Evolutionary conservation across 2,113 vertebrate species (phyloP).

Genomic region (Salvelinus namaycush): DNA sequence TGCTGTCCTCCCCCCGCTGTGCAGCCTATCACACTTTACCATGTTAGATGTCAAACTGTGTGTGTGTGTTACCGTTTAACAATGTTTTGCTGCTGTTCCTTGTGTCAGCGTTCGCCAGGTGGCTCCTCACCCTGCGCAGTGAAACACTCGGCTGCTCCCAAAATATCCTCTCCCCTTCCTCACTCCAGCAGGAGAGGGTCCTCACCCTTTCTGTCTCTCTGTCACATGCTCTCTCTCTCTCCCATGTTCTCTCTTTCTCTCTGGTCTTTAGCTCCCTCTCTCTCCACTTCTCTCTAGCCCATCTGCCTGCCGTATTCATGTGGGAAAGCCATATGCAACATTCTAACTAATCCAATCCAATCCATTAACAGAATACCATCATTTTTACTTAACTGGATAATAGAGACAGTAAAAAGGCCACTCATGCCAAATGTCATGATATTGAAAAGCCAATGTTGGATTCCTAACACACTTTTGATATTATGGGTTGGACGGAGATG

Average conservation of each 20-base stretch:
- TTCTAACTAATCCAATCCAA: slow-evolving; percentile 40
- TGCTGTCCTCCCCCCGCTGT: background rate
- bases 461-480: slow-evolving; percentile 23
- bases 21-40: background rate
- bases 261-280: slow-evolving; percentile 36
- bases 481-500: background rate
- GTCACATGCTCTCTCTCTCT: background rate
- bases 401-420: slow-evolving; percentile 38
- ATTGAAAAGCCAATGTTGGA: slow-evolving; percentile 18
- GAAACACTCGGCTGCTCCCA: slow-evolving; percentile 22
- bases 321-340: too few relatives aligned
- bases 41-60: too few relatives aligned
- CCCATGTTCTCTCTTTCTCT: background rate
- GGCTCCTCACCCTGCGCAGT: slow-evolving; percentile 8
- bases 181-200: background rate
- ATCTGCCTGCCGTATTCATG: too few relatives aligned
- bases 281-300: background rate
- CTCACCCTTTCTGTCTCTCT: background rate
- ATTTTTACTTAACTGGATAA: slow-evolving; percentile 49
- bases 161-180: slow-evolving; percentile 18
- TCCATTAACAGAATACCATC: slow-evolving; percentile 41
- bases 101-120: slow-evolving; percentile 23
- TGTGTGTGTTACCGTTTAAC: background rate
- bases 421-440: slow-evolving; percentile 28
- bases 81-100: slow-evolving; percentile 27